These are phyloP conservation scores for Alaudala cheleensis DNA, from an alignment of 2,113 vertebrate genomes.

Conservation along the genomic window DNA sequence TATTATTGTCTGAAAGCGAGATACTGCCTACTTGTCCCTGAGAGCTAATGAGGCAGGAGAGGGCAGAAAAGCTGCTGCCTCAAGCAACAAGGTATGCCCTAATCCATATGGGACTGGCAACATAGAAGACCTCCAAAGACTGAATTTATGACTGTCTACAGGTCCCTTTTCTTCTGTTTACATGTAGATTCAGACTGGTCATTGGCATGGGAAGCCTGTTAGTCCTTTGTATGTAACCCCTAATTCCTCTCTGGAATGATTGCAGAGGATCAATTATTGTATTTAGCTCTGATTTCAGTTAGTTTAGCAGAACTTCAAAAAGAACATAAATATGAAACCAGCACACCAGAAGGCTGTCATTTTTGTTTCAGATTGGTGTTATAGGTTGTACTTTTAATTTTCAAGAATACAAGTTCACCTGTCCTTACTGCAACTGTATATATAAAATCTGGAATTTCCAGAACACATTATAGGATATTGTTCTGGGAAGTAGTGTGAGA, in stretches of 20 bases:
- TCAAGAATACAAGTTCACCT: background rate
- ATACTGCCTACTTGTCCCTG: background rate
- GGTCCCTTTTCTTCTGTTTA: background rate
- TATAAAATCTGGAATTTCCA: background rate
- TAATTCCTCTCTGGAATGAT: background rate
- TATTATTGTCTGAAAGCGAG: background rate
- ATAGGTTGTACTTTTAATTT: background rate
- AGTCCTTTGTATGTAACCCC: background rate
- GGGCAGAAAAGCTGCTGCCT: background rate
- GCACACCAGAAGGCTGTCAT: background rate
- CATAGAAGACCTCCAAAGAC: rapidly evolving
- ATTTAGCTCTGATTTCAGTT: background rate
- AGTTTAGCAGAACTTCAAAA: background rate
- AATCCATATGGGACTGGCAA: background rate
- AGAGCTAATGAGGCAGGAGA: background rate
- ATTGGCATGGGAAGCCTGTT: background rate
- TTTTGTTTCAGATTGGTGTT: background rate
- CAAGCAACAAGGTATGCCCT: background rate
- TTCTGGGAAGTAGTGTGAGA: background rate
- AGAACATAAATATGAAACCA: background rate
- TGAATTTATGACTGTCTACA: background rate
- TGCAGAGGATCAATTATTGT: background rate
- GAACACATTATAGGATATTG: background rate
- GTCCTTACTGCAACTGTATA: background rate
- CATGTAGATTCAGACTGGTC: background rate